Percentiles rank a stretch among this genome's conserved stretches.
Evolutionary conservation across 2,797 vertebrate genomes (phyloP).

Genomic region (Lycodopsis pacificus): DNA sequence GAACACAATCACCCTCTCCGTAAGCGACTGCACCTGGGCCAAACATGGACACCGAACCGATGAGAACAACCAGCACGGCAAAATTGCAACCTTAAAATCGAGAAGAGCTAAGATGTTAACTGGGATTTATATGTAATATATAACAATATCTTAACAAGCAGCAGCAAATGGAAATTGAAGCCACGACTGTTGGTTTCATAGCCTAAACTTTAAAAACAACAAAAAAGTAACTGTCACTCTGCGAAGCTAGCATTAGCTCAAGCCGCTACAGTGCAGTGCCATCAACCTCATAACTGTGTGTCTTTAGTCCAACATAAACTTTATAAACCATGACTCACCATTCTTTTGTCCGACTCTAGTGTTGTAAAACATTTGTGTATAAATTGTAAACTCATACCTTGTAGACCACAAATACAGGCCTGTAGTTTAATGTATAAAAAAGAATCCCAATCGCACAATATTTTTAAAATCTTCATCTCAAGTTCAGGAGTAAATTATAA

Average conservation of each 20-base stretch:
- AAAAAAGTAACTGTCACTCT: not conserved
- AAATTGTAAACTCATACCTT: not conserved
- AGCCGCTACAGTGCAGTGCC: not conserved
- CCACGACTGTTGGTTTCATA: not conserved
- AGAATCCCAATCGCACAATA: not conserved
- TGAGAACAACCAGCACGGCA: not conserved
- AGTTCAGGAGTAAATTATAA: not conserved
- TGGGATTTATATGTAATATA: not conserved
- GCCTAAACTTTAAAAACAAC: not conserved
- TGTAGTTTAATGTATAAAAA: not conserved
- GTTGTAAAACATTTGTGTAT: not conserved
- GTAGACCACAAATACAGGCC: not conserved
- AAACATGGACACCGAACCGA: not conserved
- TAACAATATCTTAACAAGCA: not conserved
- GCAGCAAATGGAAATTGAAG: not conserved
- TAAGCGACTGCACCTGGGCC: constrained; percentile 87
- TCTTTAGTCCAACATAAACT: not conserved
- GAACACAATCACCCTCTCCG: constrained; percentile 92
- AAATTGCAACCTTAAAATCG: not conserved
- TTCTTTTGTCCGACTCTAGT: not conserved
- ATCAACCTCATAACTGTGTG: not conserved
- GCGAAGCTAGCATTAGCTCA: not conserved
- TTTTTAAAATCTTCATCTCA: not conserved
- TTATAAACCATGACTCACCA: not conserved
- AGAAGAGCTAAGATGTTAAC: not conserved